phyloP scores from a whole-genome alignment of 2,888 invertebrate species.

The Antheraea assamensis region DNA sequence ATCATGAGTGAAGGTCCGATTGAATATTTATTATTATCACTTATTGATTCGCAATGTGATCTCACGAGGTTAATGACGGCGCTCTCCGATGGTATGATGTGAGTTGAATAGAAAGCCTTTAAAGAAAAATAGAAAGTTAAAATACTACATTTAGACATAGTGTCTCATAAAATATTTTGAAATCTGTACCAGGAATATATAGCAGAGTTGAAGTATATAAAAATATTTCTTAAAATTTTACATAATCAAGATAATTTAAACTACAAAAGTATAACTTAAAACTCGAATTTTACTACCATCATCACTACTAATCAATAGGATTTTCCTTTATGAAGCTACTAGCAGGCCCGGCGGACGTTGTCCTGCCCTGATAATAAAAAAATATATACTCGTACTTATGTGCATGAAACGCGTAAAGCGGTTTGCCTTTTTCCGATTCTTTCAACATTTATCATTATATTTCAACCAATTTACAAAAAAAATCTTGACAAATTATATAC shows the following conservation, averaged over 20 bases:
- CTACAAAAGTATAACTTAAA: not conserved
- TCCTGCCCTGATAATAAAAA: too few relatives aligned
- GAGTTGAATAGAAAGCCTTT: constrained; percentile 87
- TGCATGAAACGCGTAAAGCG: too few relatives aligned
- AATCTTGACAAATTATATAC: too few relatives aligned
- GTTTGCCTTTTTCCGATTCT: too few relatives aligned
- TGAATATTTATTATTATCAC: constrained; percentile 64
- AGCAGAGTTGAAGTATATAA: not conserved
- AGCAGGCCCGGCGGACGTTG: too few relatives aligned
- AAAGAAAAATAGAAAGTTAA: constrained; percentile 30
- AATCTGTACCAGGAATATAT: not conserved
- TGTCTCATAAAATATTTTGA: too few relatives aligned
- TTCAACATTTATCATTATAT: too few relatives aligned
- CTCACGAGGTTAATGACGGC: constrained; percentile 88
- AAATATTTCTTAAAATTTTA: not conserved
- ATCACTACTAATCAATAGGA: too few relatives aligned
- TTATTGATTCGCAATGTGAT: constrained; percentile 73
- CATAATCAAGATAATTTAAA: too few relatives aligned
- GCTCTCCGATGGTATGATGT: constrained; percentile 92
- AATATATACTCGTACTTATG: too few relatives aligned
- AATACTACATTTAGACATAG: not conserved
- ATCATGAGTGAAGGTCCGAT: constrained; percentile 71
- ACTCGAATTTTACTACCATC: not conserved
- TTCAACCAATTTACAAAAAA: too few relatives aligned
- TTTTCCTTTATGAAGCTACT: too few relatives aligned